These are phyloP conservation scores for Sebastes fasciatus DNA, from an alignment of 2,113 vertebrate genomes.

Conservation along the genomic window DNA sequence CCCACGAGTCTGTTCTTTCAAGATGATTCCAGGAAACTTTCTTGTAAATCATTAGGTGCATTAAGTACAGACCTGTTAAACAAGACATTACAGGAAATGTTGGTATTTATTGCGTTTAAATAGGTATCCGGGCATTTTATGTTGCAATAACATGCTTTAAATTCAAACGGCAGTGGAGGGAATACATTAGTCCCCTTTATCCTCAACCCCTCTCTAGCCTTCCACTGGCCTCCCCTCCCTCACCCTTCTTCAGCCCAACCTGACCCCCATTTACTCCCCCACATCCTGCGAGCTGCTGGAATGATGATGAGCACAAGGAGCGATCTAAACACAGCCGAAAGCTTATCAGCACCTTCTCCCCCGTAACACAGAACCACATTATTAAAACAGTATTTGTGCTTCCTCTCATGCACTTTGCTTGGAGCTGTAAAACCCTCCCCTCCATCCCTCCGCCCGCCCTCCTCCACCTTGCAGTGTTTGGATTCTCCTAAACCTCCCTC, in stretches of 20 bases:
- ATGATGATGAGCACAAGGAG: conserved; percentile 43
- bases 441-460: conserved; percentile 9
- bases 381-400: conserved; percentile 39
- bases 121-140: too few species aligned
- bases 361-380: conserved; percentile 13
- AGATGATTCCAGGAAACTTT: not conserved
- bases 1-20: not conserved
- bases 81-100: not conserved
- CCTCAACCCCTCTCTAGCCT: conserved; percentile 34
- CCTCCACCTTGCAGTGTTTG: conserved; percentile 61
- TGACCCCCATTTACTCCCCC: conserved; percentile 34
- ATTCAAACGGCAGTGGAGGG: not conserved
- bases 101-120: not conserved
- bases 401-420: conserved; percentile 58
- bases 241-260: conserved; percentile 34
- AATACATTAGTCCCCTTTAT: conserved; percentile 9
- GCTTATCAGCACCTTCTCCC: conserved; percentile 17
- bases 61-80: too few species aligned
- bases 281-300: conserved; percentile 48
- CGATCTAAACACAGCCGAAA: conserved; percentile 53
- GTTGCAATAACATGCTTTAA: not conserved
- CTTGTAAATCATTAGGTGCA: not conserved
- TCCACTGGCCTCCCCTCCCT: conserved; percentile 44
- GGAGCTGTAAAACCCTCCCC: conserved; percentile 43
- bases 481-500: conserved; percentile 42